phyloP scores from a whole-genome alignment of 2,113 vertebrate genomes.

The Cynocephalus volans region DNA sequence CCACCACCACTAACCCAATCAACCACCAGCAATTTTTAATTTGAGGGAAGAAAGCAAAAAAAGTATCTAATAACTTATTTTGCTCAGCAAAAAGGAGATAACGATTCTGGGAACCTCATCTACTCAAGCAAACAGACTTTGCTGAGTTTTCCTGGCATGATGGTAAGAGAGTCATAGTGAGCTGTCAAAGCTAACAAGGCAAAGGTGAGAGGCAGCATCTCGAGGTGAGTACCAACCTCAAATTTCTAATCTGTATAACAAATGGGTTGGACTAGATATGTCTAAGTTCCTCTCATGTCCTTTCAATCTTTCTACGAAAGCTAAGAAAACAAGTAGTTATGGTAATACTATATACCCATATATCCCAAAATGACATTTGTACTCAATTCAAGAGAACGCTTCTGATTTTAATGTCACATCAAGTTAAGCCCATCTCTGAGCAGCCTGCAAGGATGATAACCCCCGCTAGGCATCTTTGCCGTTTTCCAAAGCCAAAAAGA shows the following conservation, averaged over 20 bases:
- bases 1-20: background rate
- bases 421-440: background rate
- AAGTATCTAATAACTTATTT: constrained; percentile 29
- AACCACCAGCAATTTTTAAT: constrained; percentile 11
- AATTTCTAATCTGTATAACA: background rate
- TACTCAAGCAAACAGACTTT: background rate
- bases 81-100: background rate
- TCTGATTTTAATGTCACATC: background rate
- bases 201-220: background rate
- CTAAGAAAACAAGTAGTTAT: background rate
- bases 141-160: background rate
- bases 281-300: background rate
- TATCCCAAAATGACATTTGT: constrained; percentile 17
- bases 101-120: background rate
- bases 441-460: background rate
- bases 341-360: background rate
- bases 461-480: background rate
- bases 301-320: constrained; percentile 48
- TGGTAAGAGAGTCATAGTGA: background rate
- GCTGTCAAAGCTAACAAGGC: background rate
- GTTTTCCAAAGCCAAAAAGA: constrained; percentile 7
- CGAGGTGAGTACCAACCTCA: background rate
- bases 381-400: constrained; percentile 30
- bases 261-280: background rate
- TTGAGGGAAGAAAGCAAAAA: background rate